Evolutionary conservation across 2,888 invertebrate species (phyloP).

Genomic region (Hyposoter dolosus): DNA sequence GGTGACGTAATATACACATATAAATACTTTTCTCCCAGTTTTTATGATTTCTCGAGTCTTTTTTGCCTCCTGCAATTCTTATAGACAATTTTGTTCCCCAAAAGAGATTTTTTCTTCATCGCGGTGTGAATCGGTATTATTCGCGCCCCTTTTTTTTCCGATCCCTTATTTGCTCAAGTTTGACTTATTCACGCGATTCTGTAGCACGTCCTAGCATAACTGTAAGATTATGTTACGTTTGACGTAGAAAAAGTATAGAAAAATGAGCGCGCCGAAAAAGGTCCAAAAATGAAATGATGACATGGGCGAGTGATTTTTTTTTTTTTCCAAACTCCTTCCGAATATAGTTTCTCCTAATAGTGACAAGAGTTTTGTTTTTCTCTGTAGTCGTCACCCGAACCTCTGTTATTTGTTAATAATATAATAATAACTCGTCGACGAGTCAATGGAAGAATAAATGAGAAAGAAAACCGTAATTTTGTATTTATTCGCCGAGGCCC

Average conservation of each 20-base stretch:
- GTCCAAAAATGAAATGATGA: not conserved
- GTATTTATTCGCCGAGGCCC: too few relatives aligned
- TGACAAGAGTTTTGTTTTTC: too few relatives aligned
- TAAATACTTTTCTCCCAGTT: constrained; percentile 18
- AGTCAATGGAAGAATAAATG: not conserved
- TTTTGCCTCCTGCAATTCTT: not conserved
- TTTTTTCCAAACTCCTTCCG: not conserved
- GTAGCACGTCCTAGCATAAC: not conserved
- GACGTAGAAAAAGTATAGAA: constrained; percentile 43
- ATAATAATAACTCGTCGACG: too few relatives aligned
- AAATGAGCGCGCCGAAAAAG: not conserved
- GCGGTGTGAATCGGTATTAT: too few relatives aligned
- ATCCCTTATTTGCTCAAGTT: constrained; percentile 8
- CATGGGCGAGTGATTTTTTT: not conserved
- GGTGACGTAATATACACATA: constrained; percentile 51
- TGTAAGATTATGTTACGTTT: constrained; percentile 29
- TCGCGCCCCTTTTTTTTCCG: too few relatives aligned
- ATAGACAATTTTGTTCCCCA: not conserved
- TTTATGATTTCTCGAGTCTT: not conserved
- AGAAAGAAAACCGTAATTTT: not conserved
- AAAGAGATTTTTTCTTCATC: too few relatives aligned
- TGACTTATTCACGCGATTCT: constrained; percentile 11
- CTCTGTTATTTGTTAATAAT: too few relatives aligned
- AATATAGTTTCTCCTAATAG: too few relatives aligned
- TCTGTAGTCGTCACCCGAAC: too few relatives aligned